Base-by-base conservation (phyloP, 2,113 vertebrate genomes). In the Trematocara variabile region DNA sequence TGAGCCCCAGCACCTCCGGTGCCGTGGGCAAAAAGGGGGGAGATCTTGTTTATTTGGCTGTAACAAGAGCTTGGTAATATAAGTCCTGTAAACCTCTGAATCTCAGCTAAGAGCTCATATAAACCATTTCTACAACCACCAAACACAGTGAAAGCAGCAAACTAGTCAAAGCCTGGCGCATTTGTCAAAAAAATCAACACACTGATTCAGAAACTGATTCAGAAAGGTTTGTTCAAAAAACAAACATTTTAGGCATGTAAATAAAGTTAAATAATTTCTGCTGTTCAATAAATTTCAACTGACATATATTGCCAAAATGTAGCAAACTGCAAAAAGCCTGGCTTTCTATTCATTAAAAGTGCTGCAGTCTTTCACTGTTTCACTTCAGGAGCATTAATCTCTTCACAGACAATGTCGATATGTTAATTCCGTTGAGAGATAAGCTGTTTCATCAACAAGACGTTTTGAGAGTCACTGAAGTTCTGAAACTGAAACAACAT, bases 391-490 rank as follows among this genome's bases (percentile, higher is more conserved):
- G 52, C 20, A 54, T 54, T 22, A 12, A 54, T 54, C 10, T 54
- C 5, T 54, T 11, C 20, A 54, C 20, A 12, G 52, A 54, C 10
- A 22, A 22, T 22, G 20, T 54, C 3, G 0, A 54, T 54, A 54
- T 54, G 52, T 54, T 54, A 20, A 22, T 54, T 54, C 8, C 20
- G 22, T 20, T 10, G 25, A 16, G 46, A 77, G 48, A 56, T 84
- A 93, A 95, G 94, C 94, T 88, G 10, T 95, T 93, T 92, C 85
- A 88, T 46, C 28, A 53, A 83, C 4, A 34, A 54, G 16, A 68
- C 52, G 2, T 55, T 63, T 75, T 14, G 16, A n/a, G 4, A 41
- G 11, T 7, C 41, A 55, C 63, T 46, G 68, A 48, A 18, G 22
- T 30, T 73, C 41, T 73, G 68, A 73, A 18, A 7, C 56, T 22